Conservation (phyloP, 2,888 invertebrate species). For the Dasysyrphus albostriatus region DNA sequence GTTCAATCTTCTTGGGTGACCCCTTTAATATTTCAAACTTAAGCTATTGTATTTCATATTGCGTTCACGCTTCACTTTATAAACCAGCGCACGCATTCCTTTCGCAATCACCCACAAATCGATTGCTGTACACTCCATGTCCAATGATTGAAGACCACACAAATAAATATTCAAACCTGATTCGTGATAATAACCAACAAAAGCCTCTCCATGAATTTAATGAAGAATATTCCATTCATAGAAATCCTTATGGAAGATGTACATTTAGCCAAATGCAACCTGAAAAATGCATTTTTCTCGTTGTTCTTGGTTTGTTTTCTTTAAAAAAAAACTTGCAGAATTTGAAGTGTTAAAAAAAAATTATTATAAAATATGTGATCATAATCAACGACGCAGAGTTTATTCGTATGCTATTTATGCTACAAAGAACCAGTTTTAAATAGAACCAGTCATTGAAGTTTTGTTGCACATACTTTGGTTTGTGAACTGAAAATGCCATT, state of each 20-base stretch:
- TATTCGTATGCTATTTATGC: neutral
- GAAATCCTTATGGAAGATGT: too few relatives aligned
- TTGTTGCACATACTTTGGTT: neutral
- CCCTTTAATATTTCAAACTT: neutral
- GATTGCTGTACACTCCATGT: neutral
- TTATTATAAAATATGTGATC: too few relatives aligned
- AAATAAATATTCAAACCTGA: neutral
- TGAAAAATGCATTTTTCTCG: too few relatives aligned
- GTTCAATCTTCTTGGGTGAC: neutral
- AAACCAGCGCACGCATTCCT: slow-evolving; percentile 28
- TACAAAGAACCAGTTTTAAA: slow-evolving; percentile 21
- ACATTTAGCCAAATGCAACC: too few relatives aligned
- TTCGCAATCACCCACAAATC: slow-evolving; percentile 31
- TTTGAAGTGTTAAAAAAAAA: too few relatives aligned
- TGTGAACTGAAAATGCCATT: slow-evolving; percentile 13
- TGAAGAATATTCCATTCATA: too few relatives aligned
- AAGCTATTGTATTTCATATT: neutral
- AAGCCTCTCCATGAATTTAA: too few relatives aligned
- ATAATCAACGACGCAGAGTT: neutral
- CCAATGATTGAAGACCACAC: neutral
- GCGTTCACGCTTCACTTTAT: neutral
- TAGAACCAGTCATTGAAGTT: slow-evolving; percentile 40
- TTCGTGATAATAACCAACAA: too few relatives aligned
- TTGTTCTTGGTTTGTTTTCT: too few relatives aligned
- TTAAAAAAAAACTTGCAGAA: too few relatives aligned